Conservation (phyloP, 1,140 invertebrate species). For the Microplitis demolitor region DNA sequence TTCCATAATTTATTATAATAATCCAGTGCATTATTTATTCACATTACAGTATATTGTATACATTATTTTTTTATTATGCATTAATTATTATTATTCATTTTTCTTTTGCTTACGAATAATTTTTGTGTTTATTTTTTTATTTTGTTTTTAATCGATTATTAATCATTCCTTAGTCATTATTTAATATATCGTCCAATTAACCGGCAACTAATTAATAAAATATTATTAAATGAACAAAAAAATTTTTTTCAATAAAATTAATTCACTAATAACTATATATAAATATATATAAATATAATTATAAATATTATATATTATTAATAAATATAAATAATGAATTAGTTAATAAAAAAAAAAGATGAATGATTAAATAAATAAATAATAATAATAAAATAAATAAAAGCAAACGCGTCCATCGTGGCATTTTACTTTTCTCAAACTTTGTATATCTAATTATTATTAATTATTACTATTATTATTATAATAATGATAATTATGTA, state of each 20-base stretch:
- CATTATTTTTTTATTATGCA: slow-evolving; percentile 33
- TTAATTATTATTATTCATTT: slow-evolving; percentile 15
- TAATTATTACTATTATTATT: not conserved
- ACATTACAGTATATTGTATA: not conserved
- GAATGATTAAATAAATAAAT: slow-evolving; percentile 1
- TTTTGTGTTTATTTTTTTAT: slow-evolving; percentile 1
- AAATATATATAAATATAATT: no score
- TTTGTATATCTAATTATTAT: slow-evolving; percentile 28
- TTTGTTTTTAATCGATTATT: slow-evolving; percentile 1
- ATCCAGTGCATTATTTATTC: slow-evolving; percentile 23
- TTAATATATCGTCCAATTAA: not conserved
- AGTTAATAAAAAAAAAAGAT: not conserved
- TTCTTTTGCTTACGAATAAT: slow-evolving; percentile 27
- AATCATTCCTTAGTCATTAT: not conserved
- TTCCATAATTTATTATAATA: slow-evolving; percentile 19
- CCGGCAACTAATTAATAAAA: no score
- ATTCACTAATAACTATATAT: no score
- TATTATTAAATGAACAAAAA: no score
- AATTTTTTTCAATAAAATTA: no score
- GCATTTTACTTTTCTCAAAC: slow-evolving; percentile 28
- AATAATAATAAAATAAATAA: not conserved
- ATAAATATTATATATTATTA: no score
- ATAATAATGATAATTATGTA: not conserved
- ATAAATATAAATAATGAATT: not conserved
- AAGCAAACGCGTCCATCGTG: slow-evolving; percentile 13